Evolutionary conservation across 2,113 vertebrate genomes (phyloP), one percentile per base, ranked within the genome.

Genomic region (Perccottus glenii): DNA sequence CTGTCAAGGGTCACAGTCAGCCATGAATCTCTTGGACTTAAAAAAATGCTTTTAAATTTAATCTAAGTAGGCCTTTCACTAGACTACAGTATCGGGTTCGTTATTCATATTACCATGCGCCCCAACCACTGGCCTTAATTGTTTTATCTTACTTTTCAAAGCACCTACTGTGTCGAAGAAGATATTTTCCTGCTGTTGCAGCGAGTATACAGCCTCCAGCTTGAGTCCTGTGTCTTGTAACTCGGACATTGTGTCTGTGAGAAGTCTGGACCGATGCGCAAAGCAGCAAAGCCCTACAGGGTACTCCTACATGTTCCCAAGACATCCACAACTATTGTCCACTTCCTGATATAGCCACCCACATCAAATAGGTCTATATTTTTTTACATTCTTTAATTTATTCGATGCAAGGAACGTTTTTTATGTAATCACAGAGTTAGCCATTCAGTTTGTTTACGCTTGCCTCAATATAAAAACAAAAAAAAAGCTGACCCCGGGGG

Each of bases 131-230:
- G 2, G 38, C 38, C 6, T 49, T 11, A 27, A 27, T 27, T 5
- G 19, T 52, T 52, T 52, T 8, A 3, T 12, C 11, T 46, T n/a
- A 33, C 46, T 0, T 46, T 8, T 53, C 5, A 60, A 33, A 73
- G 67, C 72, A 79, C 86, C 65, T 85, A 90, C 89, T 44, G 73
- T 64, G 82, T 89, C 87, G 27, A 45, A 50, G 58, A 64, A 78
- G 4, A 32, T 0, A 0, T 77, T 2, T 15, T 67, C 83, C 1
- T 36, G 40, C 4, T 75, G 83, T 0, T 79, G 78, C 60, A 51
- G 56, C 14, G 72, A 48, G 63, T 82, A 75, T 16, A 60, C 67
- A 0, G 51, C 58, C 44, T 81, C 81, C 5, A 64, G 0, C 3
- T 40, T 40, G 38, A 15, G 15, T 6, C 9, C 3, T 6, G 4